Evolutionary conservation across 2,888 invertebrate species (phyloP), one percentile per base, ranked within the genome.

Genomic region (Sphecodes monilicornis): DNA sequence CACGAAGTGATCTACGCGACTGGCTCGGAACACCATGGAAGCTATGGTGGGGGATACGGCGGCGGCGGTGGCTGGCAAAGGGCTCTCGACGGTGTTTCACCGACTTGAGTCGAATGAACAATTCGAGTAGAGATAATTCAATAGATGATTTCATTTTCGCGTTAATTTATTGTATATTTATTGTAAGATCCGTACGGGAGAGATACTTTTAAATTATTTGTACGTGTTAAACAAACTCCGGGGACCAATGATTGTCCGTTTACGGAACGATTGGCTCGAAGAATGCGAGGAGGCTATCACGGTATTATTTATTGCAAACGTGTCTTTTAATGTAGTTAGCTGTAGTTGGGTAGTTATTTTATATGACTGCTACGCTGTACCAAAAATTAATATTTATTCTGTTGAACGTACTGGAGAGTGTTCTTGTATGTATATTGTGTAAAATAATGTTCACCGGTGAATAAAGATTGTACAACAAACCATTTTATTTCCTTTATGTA

Each of bases 1-100:
- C 96, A 96, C 83, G 96, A 95, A 86, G 95, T 96, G 0, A 96
- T 97, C 64, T 96, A 96, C 89, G 95, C 96, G 1, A 95, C 95
- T 2, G 94, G 95, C 32, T 93, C 95, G 5, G 94, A 94, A 77
- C 94, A 94, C 79, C 94, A 94, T 73, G 94, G 94, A 32, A 94
- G 94, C 41, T 93, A 94, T 29, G 90, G 90, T 41, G 92, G 93
- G 57, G 93, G 93, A 46, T 92, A 91, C 70, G 91, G 91, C 80
- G 93, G 94, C 4, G 94, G 94, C 22, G 94, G 94, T 16, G 94
- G 95, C 3, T 95, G 95, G 93, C 94, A 95, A 75, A 89, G 94
- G 74, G 92, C 94, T 39, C 84, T 93, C 54, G 94, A 93, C 22
- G 90, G 91, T 18, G 82, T 93, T 60, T 90, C 94, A 13, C 90